phyloP scores from a whole-genome alignment of 2,797 vertebrate genomes.

The Microctenopoma steveboyesi region DNA sequence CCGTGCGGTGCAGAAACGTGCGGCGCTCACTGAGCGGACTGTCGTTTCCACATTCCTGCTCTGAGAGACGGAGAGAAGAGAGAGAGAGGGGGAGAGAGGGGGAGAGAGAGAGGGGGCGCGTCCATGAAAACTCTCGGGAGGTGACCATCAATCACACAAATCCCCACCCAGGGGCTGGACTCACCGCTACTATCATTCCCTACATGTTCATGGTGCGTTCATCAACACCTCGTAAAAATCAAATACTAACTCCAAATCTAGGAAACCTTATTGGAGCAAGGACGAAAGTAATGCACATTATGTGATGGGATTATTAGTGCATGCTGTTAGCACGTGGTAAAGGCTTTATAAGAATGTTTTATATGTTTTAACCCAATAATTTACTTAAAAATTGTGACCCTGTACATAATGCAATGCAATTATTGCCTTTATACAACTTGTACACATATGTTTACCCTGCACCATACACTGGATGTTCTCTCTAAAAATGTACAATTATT shows the following conservation, averaged over 20 bases:
- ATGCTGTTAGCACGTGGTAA: not conserved
- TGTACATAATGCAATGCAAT: too few relatives aligned
- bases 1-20: constrained; percentile 42
- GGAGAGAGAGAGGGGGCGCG: constrained; percentile 35
- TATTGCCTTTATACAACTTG: too few relatives aligned
- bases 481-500: too few relatives aligned
- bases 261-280: too few relatives aligned
- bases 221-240: constrained; percentile 23
- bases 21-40: constrained; percentile 44
- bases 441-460: too few relatives aligned
- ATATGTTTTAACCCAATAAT: too few relatives aligned
- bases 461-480: too few relatives aligned
- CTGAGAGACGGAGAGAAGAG: constrained; percentile 27
- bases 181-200: constrained; percentile 48
- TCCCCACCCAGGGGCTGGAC: constrained; percentile 78
- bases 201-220: constrained; percentile 49
- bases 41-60: constrained; percentile 70
- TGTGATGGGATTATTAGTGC: not conserved
- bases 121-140: constrained; percentile 55
- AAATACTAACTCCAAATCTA: not conserved
- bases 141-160: constrained; percentile 70
- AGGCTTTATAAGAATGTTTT: not conserved
- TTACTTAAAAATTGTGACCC: too few relatives aligned
- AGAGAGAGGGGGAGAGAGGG: constrained; percentile 21
- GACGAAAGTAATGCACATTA: not conserved